Conservation (phyloP, 1,140 invertebrate genomes). For the Drosophila paulistorum region DNA sequence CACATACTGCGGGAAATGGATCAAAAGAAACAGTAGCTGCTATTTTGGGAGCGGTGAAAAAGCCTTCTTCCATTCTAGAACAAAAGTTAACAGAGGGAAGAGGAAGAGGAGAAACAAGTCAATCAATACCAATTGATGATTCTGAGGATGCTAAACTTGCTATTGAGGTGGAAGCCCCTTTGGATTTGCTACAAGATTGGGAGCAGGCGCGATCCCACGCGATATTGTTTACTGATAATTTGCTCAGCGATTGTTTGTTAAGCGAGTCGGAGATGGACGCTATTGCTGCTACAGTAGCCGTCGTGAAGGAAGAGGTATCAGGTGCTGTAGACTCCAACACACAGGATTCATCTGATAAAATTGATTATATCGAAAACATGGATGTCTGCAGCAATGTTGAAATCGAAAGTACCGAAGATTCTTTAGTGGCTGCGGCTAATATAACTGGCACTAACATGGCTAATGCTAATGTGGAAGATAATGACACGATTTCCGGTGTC, state of each 20-base stretch:
- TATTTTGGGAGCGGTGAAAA: constrained; percentile 80
- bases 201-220: constrained; percentile 66
- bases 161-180: constrained; percentile 64
- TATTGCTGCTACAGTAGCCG: constrained; percentile 16
- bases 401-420: constrained; percentile 77
- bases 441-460: constrained; percentile 25
- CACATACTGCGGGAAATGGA: constrained; percentile 83
- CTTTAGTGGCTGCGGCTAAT: constrained; percentile 45
- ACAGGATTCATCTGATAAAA: constrained; percentile 67
- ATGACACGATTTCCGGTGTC: constrained; percentile 38
- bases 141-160: constrained; percentile 63
- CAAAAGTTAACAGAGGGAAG: constrained; percentile 83
- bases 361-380: constrained; percentile 78
- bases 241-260: constrained; percentile 53
- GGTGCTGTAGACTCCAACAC: constrained; percentile 48
- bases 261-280: neutral
- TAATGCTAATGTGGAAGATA: constrained; percentile 52
- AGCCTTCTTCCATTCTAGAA: constrained; percentile 84
- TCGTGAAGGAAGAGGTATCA: constrained; percentile 54
- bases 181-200: constrained; percentile 78
- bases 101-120: constrained; percentile 66
- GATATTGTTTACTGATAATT: constrained; percentile 52
- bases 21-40: constrained; percentile 82
- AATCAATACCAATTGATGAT: constrained; percentile 64
- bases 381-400: constrained; percentile 81